Base-by-base conservation (phyloP, 2,888 invertebrate genomes). In the Himalopsyche tibetana region DNA sequence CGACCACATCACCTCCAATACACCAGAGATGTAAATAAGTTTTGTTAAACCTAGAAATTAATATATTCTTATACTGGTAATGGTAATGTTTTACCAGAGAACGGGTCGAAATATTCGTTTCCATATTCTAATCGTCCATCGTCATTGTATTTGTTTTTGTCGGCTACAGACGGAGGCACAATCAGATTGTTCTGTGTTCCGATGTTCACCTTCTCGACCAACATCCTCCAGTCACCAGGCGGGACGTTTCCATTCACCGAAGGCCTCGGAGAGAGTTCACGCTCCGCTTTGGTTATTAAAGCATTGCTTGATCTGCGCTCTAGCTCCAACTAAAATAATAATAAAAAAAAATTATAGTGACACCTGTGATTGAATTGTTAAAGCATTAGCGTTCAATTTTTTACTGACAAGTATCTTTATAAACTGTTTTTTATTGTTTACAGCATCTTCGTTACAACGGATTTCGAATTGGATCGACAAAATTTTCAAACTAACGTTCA, bases 191-290 rank as follows among this genome's bases (percentile, higher is more conserved):
- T 91, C 90, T 91, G 91, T 87, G 90, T 89, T 28, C 89, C 88
- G 28, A 88, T 89, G 80, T 89, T 88, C 15, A 89, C 89, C 85
- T 88, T 89, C 74, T 89, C 89, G 38, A 89, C 88, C 19, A 89
- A 85, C 88, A 88, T 87, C 74, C 84, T 87, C 88, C 88, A 88
- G 45, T 88, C 88, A 9, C 84, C 36, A 28, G 17, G 86, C 3
- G 85, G 63, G 12, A 36, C 86, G 36, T 38, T 74, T 6, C 74
- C 74, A 19, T 89, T 91, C 11, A 86, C 88, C 15, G 90, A 92
- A 0, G 90, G 90, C 6, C 92, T 91, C 0, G 93, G 93, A 0
- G 93, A 93, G n/a, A 93, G 87, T 88, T 93, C 93, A 0, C 93
- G 89, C 84, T 93, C 93, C 0, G 93, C 93, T 84, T 55, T 79